These are phyloP conservation scores for Corythucha ciliata DNA, from an alignment of 2,888 invertebrate species.

Conservation along the genomic window DNA sequence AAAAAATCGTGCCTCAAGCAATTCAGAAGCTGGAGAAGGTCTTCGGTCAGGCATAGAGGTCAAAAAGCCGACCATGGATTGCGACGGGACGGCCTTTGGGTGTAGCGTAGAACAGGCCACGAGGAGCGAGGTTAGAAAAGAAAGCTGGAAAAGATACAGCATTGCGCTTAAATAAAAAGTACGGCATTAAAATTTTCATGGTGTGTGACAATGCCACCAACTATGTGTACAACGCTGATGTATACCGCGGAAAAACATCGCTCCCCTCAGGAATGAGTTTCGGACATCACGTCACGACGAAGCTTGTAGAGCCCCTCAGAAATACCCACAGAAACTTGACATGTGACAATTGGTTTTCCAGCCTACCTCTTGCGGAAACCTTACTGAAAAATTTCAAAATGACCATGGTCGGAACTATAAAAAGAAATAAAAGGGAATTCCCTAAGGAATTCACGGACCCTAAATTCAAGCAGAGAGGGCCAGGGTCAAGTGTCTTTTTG, in stretches of 20 bases:
- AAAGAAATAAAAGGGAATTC: constrained; percentile 35
- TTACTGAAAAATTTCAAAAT: constrained; percentile 24
- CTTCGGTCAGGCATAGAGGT: too few species aligned
- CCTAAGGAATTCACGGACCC: constrained; percentile 35
- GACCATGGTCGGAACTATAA: constrained; percentile 28
- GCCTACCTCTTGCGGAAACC: constrained; percentile 29
- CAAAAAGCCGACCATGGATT: too few species aligned
- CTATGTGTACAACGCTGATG: constrained; percentile 5
- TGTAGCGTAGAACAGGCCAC: too few species aligned
- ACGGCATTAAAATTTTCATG: constrained; percentile 11
- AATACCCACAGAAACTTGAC: constrained; percentile 29
- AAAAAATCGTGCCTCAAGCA: too few species aligned
- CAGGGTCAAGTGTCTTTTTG: constrained; percentile 13
- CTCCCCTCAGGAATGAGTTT: background rate
- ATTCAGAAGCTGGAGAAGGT: too few species aligned
- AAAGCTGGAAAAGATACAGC: too few species aligned
- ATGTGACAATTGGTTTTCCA: constrained; percentile 28
- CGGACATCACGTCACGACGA: background rate
- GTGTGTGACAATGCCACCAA: constrained; percentile 4
- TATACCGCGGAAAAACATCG: constrained; percentile 6
- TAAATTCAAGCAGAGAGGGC: constrained; percentile 4
- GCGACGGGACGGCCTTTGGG: too few species aligned
- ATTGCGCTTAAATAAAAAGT: too few species aligned
- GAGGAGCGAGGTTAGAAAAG: too few species aligned
- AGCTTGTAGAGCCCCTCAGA: constrained; percentile 12